phyloP scores from a whole-genome alignment of 2,888 invertebrate genomes.

The Phalera bucephala region DNA sequence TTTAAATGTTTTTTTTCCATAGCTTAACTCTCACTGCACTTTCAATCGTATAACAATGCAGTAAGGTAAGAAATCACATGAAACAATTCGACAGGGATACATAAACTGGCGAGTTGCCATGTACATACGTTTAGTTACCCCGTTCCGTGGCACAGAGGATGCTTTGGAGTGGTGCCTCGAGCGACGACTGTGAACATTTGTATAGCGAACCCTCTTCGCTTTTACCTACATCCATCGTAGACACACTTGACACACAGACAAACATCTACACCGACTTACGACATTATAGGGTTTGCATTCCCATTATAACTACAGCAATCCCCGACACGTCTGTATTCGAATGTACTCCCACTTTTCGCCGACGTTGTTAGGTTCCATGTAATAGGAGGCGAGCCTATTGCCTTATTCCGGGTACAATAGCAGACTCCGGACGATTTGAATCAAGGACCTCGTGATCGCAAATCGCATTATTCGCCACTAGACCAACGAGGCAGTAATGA shows the following conservation, averaged over 20 bases:
- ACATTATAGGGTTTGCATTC: constrained; percentile 14
- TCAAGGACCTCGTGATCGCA: no score
- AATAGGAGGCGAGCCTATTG: no score
- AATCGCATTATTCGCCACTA: no score
- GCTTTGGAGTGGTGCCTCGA: constrained; percentile 46
- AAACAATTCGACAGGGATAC: constrained; percentile 4
- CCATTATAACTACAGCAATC: no score
- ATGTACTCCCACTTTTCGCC: no score
- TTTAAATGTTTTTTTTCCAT: no score
- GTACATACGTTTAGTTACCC: constrained; percentile 7
- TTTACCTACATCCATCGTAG: constrained; percentile 52
- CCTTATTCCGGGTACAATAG: no score
- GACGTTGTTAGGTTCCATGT: no score
- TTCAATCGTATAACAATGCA: background rate
- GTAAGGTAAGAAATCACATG: constrained; percentile 5
- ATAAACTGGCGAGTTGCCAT: constrained; percentile 3
- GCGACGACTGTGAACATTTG: constrained; percentile 50
- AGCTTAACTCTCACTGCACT: no score
- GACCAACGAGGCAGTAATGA: no score
- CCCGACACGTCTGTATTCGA: no score
- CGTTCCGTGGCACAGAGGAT: constrained; percentile 30
- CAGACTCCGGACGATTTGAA: no score
- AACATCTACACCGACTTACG: constrained; percentile 44
- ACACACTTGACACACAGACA: constrained; percentile 52
- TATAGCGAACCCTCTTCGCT: constrained; percentile 49